Base-by-base conservation (phyloP, 2,113 vertebrate species). In the Enhydra lutris region DNA sequence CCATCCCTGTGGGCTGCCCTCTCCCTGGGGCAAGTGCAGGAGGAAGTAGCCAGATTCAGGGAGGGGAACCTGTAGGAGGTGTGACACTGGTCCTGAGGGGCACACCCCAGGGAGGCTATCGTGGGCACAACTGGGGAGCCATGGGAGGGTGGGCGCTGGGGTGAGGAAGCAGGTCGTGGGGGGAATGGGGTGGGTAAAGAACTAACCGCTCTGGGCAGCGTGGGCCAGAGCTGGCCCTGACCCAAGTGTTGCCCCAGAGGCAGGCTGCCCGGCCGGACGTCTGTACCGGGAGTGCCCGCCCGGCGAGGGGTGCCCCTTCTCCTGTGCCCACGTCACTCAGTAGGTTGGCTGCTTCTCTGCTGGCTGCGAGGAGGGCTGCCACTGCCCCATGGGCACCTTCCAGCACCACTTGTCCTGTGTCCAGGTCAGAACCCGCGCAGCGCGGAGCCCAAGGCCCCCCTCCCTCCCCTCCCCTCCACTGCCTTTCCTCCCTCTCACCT, bases 301-400 rank as follows among this genome's bases (percentile, higher is more conserved):
- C 3, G 98, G 97, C 0, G 99, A 99, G n/a, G 99, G 99, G 3
- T 99, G 99, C 85, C 99, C 99, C 0, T 99, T 99, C 98, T 99
- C 99, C 97, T 99, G 99, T 2, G 92, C 99, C 91, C 99, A 99
- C 94, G 29, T 99, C 94, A 98, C 98, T 0, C 97, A 97, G 29
- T 98, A 97, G 63, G 98, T 99, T 95, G 99, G 98, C 93, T 99
- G 99, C 97, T 99, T 99, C 97, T 98, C 98, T 0, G 99, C 99
- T 0, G 98, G 98, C 96, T 99, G 99, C 3, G 99, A 99, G 83
- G 99, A 99, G 95, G 99, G 99, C 26, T 99, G 99, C 76, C 99
- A 99, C 98, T 99, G 99, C 84, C 99, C 99, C 0, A 89, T 86
- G 0, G 98, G 99, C 89, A 99, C 99, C 89, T 99, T 98, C 98